phyloP scores from a whole-genome alignment of 2,797 vertebrate species.

The Nyctalus aviator region DNA sequence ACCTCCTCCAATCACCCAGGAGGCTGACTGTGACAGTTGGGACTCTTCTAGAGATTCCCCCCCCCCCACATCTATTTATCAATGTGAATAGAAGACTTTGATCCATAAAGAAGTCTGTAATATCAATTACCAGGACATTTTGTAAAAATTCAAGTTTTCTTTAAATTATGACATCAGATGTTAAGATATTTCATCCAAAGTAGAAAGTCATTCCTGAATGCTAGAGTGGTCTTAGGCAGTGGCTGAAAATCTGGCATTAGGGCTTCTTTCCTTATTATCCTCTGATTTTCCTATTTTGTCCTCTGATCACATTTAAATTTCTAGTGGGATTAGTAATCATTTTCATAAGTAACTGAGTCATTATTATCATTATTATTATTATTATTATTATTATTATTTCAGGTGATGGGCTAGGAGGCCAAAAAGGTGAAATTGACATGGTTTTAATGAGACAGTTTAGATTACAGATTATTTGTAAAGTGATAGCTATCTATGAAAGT shows the following conservation, averaged over 20 bases:
- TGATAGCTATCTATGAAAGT: background rate
- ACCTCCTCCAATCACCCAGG: background rate
- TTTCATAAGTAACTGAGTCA: background rate
- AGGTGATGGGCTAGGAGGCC: background rate
- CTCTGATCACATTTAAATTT: background rate
- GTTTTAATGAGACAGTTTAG: background rate
- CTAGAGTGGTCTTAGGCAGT: background rate
- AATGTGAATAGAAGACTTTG: background rate
- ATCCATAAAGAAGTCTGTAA: background rate
- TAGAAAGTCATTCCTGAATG: background rate
- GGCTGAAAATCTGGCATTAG: background rate
- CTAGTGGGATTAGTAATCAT: background rate
- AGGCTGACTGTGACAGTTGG: background rate
- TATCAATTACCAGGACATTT: background rate
- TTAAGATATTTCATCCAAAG: constrained; percentile 24
- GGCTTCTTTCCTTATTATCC: background rate
- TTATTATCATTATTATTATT: too few relatives aligned
- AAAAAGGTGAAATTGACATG: background rate
- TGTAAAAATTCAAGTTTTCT: constrained; percentile 2
- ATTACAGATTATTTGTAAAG: constrained; percentile 12
- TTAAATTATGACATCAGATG: background rate
- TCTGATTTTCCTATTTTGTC: background rate
- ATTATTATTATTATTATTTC: background rate
- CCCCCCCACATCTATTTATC: background rate
- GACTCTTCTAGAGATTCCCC: background rate